Evolutionary conservation across 2,797 vertebrate genomes (phyloP).

Genomic region (Microctenopoma lineatum): DNA sequence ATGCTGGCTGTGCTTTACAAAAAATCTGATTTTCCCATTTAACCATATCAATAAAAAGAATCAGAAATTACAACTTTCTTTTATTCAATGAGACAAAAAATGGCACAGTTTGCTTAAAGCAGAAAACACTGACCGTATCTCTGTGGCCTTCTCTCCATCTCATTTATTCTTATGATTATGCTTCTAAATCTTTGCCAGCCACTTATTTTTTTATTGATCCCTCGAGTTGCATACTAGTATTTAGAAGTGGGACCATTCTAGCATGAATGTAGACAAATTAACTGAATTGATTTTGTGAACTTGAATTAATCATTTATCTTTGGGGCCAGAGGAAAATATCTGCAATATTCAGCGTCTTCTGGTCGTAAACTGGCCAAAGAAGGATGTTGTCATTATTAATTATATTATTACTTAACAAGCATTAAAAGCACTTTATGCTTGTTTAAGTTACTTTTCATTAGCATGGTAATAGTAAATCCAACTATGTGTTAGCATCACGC

Average conservation of each 20-base stretch:
- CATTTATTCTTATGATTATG: constrained; percentile 61
- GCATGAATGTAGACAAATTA: constrained; percentile 50
- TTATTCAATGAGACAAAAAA: constrained; percentile 62
- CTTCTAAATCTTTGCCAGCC: constrained; percentile 63
- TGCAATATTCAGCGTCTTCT: constrained; percentile 11
- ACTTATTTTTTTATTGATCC: constrained; percentile 72
- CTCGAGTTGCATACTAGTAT: constrained; percentile 59
- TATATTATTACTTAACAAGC: not conserved
- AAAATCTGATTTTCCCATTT: constrained; percentile 62
- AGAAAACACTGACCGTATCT: constrained; percentile 59
- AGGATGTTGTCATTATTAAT: not conserved
- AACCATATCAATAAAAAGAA: constrained; percentile 62
- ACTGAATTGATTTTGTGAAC: constrained; percentile 65
- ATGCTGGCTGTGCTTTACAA: constrained; percentile 64
- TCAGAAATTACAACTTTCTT: constrained; percentile 73
- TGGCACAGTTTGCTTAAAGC: constrained; percentile 42
- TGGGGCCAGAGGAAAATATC: constrained; percentile 11
- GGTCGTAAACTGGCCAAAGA: constrained; percentile 1
- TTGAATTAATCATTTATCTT: constrained; percentile 57
- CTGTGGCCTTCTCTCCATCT: constrained; percentile 14
- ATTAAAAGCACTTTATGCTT: too few relatives aligned
- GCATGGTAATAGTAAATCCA: too few relatives aligned
- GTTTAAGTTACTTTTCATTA: too few relatives aligned
- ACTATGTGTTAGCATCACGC: not conserved
- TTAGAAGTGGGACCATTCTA: constrained; percentile 43